These are phyloP conservation scores for Enteromius viviparus DNA, from an alignment of 2,797 vertebrate genomes.

Conservation along the genomic window DNA sequence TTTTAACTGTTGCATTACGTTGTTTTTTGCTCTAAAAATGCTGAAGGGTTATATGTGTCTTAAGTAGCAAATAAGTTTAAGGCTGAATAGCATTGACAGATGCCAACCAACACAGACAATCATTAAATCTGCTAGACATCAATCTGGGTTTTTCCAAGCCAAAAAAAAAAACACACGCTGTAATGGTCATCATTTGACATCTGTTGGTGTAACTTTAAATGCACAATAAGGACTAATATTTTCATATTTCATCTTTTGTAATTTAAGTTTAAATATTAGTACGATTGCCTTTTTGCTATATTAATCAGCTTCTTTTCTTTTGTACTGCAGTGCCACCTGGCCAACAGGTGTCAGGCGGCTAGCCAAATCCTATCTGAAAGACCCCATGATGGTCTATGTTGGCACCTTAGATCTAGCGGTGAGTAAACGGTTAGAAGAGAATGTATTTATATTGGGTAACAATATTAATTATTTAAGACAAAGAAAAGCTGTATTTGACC, in stretches of 20 bases:
- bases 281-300: neutral
- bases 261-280: neutral
- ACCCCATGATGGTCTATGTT: conserved; percentile 95
- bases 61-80: neutral
- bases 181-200: neutral
- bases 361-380: conserved; percentile 89
- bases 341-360: conserved; percentile 89
- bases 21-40: neutral
- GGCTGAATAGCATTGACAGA: neutral
- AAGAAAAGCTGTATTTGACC: too few species aligned
- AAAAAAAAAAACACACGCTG: neutral
- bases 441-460: neutral
- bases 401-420: conserved; percentile 94
- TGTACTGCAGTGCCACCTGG: conserved; percentile 89
- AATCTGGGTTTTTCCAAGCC: too few species aligned
- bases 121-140: neutral
- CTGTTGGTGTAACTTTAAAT: neutral
- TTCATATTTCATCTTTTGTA: neutral
- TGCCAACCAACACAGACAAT: neutral
- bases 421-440: conserved; percentile 64
- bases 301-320: conserved; percentile 8
- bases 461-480: too few species aligned
- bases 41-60: neutral
- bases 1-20: neutral
- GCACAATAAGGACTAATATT: neutral